Percentiles rank a stretch among this genome's conserved stretches.
Conservation (phyloP, 1,140 invertebrate genomes). For the Vanessa tameamea region DNA sequence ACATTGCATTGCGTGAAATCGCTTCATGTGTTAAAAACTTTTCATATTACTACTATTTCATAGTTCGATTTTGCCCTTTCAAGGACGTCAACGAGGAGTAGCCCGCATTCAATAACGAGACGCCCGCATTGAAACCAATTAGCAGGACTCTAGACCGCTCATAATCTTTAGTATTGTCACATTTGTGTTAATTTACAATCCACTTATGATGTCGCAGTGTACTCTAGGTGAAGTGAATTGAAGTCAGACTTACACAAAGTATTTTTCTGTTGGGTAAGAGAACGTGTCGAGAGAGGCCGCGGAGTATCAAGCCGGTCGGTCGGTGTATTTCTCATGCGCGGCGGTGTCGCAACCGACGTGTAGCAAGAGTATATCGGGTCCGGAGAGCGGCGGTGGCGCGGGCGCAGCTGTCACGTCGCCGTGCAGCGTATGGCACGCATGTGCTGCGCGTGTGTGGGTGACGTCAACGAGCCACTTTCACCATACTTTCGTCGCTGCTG, state of each 20-base stretch:
- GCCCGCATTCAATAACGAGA: conserved; percentile 58
- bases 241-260: conserved; percentile 40
- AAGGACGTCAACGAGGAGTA: conserved; percentile 15
- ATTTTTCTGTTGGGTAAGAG: conserved; percentile 67
- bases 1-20: conserved; percentile 1
- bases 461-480: conserved; percentile 78
- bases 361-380: conserved; percentile 58
- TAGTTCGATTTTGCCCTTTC: not conserved
- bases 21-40: not conserved
- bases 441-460: conserved; percentile 70
- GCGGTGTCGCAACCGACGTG: conserved; percentile 68
- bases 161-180: conserved; percentile 36
- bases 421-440: conserved; percentile 51
- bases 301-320: conserved; percentile 58
- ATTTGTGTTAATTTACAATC: conserved; percentile 32
- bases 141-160: conserved; percentile 47
- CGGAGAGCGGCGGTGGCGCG: conserved; percentile 54
- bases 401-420: conserved; percentile 50
- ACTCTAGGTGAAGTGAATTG: conserved; percentile 10
- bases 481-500: conserved; percentile 77
- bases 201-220: conserved; percentile 13
- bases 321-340: conserved; percentile 65
- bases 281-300: conserved; percentile 72
- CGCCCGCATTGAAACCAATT: conserved; percentile 63
- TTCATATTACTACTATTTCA: not conserved